A percentile compares a stretch with the other conserved stretches of the same genome.
These are phyloP conservation scores for Gasterosteus nipponicus DNA, from an alignment of 2,113 vertebrate genomes.

Conservation along the genomic window DNA sequence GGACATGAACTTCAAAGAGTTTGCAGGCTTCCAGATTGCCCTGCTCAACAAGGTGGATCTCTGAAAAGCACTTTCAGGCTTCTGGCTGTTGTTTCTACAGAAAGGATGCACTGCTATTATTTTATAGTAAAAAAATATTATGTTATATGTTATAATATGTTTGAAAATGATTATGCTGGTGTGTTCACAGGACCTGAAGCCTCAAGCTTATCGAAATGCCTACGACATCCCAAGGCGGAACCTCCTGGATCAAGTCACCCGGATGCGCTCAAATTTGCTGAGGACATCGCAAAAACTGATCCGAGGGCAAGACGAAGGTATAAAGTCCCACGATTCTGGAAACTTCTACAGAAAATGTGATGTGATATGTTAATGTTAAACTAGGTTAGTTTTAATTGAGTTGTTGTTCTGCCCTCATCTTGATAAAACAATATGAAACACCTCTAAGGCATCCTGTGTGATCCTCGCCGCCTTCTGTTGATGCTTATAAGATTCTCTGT, in stretches of 20 bases:
- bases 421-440: neutral
- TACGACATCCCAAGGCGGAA: conserved; percentile 95
- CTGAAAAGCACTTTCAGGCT: neutral
- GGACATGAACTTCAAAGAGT: conserved; percentile 93
- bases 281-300: conserved; percentile 85
- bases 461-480: neutral
- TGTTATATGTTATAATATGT: no score
- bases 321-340: neutral
- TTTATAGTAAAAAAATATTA: neutral
- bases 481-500: neutral
- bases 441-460: neutral
- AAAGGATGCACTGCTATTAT: neutral
- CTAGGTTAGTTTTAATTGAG: neutral
- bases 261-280: conserved; percentile 96
- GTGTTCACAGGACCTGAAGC: conserved; percentile 88
- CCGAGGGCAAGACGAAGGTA: conserved; percentile 95
- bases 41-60: conserved; percentile 90
- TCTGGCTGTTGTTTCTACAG: neutral
- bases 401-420: neutral
- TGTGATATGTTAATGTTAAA: neutral
- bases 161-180: neutral
- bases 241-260: conserved; percentile 94
- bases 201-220: conserved; percentile 95
- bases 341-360: neutral
- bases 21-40: conserved; percentile 94